Conservation (phyloP, 1,140 invertebrate species). For the Aphelenchoides besseyi region DNA sequence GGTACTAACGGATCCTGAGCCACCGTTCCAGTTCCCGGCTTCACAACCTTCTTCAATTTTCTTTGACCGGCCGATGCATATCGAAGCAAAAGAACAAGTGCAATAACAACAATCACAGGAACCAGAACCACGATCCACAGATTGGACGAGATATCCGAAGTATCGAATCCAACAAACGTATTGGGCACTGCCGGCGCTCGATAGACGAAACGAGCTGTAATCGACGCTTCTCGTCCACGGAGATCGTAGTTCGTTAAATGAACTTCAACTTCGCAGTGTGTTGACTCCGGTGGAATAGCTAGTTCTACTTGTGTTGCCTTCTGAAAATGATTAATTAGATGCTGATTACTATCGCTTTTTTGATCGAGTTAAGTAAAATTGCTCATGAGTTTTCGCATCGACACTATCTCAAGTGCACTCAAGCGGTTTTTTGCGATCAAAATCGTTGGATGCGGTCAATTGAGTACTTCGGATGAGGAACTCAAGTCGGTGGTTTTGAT, state of each 20-base stretch:
- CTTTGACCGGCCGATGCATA: constrained; percentile 4
- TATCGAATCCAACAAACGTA: neutral
- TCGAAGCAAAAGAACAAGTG: neutral
- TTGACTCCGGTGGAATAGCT: neutral
- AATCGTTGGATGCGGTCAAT: neutral
- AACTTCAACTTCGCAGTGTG: constrained; percentile 21
- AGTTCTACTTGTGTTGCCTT: constrained; percentile 13
- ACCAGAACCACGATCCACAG: constrained; percentile 13
- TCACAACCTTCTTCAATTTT: constrained; percentile 15
- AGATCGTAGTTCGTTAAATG: constrained; percentile 14
- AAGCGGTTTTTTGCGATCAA: neutral
- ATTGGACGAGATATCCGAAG: neutral
- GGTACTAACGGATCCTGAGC: too few relatives aligned
- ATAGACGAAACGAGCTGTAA: constrained; percentile 10
- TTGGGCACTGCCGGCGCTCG: neutral
- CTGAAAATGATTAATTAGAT: constrained; percentile 6
- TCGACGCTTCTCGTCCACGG: constrained; percentile 13
- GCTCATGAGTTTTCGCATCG: too few relatives aligned
- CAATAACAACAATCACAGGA: neutral
- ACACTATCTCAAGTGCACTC: too few relatives aligned
- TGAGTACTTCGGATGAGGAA: too few relatives aligned
- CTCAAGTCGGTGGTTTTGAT: neutral
- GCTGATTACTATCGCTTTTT: neutral
- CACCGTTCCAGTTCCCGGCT: too few relatives aligned
- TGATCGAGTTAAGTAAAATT: too few relatives aligned